Evolutionary conservation across 2,888 invertebrate species (phyloP).

Genomic region (Luperina testacea): DNA sequence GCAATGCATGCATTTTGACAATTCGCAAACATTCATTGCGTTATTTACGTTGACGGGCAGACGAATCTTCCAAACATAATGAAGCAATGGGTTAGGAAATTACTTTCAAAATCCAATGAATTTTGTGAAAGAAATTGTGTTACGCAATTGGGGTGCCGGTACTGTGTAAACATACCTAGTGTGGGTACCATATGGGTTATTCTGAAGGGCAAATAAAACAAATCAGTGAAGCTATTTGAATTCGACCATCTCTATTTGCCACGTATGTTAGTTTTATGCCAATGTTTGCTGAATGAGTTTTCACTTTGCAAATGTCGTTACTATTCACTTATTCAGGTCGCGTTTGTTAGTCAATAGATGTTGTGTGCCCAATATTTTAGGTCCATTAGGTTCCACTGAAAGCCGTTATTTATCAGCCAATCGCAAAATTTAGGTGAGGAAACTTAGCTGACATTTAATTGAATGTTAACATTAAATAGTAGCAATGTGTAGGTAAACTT

Average conservation of each 20-base stretch:
- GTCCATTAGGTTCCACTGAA: background rate
- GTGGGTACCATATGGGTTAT: background rate
- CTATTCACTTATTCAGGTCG: constrained; percentile 5
- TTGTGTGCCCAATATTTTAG: constrained; percentile 1
- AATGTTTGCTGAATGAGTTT: constrained; percentile 35
- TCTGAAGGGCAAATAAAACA: constrained; percentile 24
- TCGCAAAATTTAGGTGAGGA: background rate
- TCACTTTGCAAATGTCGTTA: constrained; percentile 26
- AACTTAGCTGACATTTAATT: no score
- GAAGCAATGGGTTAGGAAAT: background rate
- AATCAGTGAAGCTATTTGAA: constrained; percentile 10
- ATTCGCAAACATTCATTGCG: background rate
- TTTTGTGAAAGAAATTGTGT: background rate
- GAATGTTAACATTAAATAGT: no score
- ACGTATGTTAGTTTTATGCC: constrained; percentile 17
- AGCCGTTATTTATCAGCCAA: background rate
- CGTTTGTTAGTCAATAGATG: constrained; percentile 6
- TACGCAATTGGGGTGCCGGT: background rate
- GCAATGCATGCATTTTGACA: background rate
- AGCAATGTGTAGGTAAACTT: no score
- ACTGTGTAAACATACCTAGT: background rate
- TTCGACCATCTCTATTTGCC: constrained; percentile 26
- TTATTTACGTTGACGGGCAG: background rate
- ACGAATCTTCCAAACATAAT: background rate
- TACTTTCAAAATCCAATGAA: background rate